Evolutionary conservation across 2,888 invertebrate genomes (phyloP), one percentile per base, ranked within the genome.

Genomic region (Ennomos quercinarius): DNA sequence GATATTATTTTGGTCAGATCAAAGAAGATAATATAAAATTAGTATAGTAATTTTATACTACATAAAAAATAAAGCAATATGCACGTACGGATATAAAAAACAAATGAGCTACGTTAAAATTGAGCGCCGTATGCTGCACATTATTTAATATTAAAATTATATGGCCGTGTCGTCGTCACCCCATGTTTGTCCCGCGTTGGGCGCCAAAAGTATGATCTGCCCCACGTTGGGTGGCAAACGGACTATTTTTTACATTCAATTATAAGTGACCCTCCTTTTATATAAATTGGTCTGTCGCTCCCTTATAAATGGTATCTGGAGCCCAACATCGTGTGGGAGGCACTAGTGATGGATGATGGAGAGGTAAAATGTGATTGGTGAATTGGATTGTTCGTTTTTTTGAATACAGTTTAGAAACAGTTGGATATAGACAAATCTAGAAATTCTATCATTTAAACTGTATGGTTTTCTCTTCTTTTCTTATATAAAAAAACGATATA

Each of bases 181-280:
- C 71, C 64, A 51, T 66, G 52, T 49, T 50, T 36, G 64, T 44
- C 62, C 53, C 61, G 39, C 57, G 57, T 63, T 46, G 59, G 59
- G 63, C 61, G 54, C 66, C 63, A 63, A 63, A 59, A 44, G 53
- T 64, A 59, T 70, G 54, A 49, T 43, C 41, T 40, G 57, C 61
- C 64, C 83, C 78, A 73, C 70, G 70, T 69, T 76, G 80, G 80
- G 78, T 73, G 76, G 75, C 80, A 86, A 77, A 79, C 80, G 77
- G 82, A 72, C 83, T 79, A 89, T 90, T 91, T 89, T 91, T 90
- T 87, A 86, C 86, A 87, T 89, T 89, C 89, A 90, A 91, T 91
- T 89, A 91, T 82, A 80, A 78, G 74, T 86, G 83, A 83, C 89
- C 87, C 84, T 83, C 80, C 78, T 81, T 83, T 77, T 84, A 84